Evolutionary conservation across 2,797 vertebrate species (phyloP), one percentile per base, ranked within the genome.

Genomic region (Rallus crepitans): DNA sequence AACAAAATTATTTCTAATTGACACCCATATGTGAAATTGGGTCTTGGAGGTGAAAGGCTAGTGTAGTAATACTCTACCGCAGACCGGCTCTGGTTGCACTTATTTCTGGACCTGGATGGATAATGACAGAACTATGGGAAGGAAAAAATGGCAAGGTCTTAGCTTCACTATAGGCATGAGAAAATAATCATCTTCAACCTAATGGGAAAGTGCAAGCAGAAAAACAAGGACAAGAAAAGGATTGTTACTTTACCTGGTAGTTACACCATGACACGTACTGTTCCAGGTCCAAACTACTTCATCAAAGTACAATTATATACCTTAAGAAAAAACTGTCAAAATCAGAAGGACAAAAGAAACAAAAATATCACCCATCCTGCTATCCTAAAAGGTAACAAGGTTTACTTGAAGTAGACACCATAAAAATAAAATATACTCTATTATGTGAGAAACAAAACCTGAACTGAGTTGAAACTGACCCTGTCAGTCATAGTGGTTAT

Each of bases 31-130:
- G 23, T 64, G 39, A 85, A 93, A 90, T 17, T 63, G 11, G 31
- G 37, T 78, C 87, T 89, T 45, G 20, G 60, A 90, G 82, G 64
- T 91, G 94, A 95, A 88, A 94, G 47, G 70, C 45, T 87, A 78
- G 15, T 23, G 27, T 11, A 9, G 28, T 75, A 95, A 75, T 31
- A 71, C 33, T 65, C 31, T 31, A 6, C 4, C 23, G 39, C 19
- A 59, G 28, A 35, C 52, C 45, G 35, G 35, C 7, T 47, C 27
- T 1, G 3, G 24, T 30, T 83, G 23, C 72, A 31, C 52, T 89
- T 73, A 82, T 88, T 94, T 94, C 64, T 87, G 59, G 42, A 77
- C 37, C 72, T 86, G 37, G 21, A 24, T 15, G 33, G 37, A 82
- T 88, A 96, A 90, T 72, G 64, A 87, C 66, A 79, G 52, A 64